Evolutionary conservation across 2,113 vertebrate genomes (phyloP).

Genomic region (Pycnonotus jocosus): DNA sequence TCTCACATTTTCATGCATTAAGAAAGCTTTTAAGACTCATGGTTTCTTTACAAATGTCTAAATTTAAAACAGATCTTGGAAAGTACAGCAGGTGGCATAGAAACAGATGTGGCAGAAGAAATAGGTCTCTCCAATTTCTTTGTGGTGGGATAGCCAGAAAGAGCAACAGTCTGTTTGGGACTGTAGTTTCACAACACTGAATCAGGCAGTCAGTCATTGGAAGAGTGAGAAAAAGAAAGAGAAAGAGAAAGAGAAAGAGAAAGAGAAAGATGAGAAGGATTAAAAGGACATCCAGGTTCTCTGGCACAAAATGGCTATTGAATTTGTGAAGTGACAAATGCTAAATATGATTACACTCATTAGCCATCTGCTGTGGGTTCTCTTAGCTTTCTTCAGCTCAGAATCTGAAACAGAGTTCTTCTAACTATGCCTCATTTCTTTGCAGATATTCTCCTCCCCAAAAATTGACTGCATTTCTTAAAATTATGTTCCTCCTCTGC

Average conservation of each 20-base stretch:
- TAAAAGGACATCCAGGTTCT: neutral
- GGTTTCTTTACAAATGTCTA: neutral
- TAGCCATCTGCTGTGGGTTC: neutral
- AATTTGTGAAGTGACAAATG: slow-evolving; percentile 1
- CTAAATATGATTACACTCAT: neutral
- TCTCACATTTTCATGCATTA: neutral
- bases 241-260: neutral
- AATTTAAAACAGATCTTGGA: neutral
- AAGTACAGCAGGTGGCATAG: neutral
- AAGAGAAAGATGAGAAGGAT: neutral
- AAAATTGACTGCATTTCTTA: neutral
- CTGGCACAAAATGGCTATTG: neutral
- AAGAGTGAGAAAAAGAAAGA: neutral
- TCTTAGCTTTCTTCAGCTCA: neutral
- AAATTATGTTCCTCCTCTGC: neutral
- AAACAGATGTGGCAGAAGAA: neutral
- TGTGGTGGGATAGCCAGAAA: neutral
- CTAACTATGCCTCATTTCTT: neutral
- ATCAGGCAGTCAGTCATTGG: neutral
- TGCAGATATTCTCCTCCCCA: neutral
- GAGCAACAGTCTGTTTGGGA: neutral
- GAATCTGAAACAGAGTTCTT: neutral
- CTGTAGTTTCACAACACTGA: neutral
- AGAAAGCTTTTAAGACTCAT: neutral
- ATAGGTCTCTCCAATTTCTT: neutral